Percentiles rank a stretch among this genome's conserved stretches.
Conservation (phyloP, 2,888 invertebrate species). For the Glaucopsyche alexis region DNA sequence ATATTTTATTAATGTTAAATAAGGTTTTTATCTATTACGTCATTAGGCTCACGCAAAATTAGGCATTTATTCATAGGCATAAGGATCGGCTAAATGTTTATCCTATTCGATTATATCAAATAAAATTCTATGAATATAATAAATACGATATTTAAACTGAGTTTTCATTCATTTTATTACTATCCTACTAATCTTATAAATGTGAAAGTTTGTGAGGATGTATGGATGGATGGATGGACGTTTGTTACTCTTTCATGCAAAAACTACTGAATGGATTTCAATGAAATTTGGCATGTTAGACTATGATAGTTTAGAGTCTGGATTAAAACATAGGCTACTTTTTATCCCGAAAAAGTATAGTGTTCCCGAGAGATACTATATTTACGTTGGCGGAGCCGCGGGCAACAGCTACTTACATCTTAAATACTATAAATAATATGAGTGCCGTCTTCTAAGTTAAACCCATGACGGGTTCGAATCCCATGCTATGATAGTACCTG, state of each 20-base stretch:
- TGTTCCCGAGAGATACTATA: too few species aligned
- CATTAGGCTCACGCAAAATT: conserved; percentile 74
- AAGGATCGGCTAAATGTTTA: conserved; percentile 77
- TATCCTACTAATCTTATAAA: too few species aligned
- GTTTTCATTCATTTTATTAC: conserved; percentile 47
- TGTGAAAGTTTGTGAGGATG: too few species aligned
- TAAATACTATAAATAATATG: background rate
- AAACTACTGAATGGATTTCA: too few species aligned
- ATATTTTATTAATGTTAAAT: conserved; percentile 73
- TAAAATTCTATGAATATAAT: conserved; percentile 75
- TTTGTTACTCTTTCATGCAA: too few species aligned
- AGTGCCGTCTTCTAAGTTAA: conserved; percentile 7
- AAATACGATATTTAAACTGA: conserved; percentile 50
- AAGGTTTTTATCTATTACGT: conserved; percentile 68
- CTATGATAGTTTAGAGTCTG: too few species aligned
- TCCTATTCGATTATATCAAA: conserved; percentile 76
- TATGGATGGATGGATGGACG: too few species aligned
- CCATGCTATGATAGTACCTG: background rate
- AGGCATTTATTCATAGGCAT: conserved; percentile 71
- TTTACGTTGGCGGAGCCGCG: too few species aligned
- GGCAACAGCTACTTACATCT: too few species aligned
- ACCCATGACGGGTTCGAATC: background rate
- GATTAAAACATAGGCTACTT: too few species aligned
- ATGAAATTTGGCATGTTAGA: too few species aligned
- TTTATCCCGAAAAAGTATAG: too few species aligned